phyloP scores from a whole-genome alignment of 2,888 invertebrate species.

The Drosophila cognata region DNA sequence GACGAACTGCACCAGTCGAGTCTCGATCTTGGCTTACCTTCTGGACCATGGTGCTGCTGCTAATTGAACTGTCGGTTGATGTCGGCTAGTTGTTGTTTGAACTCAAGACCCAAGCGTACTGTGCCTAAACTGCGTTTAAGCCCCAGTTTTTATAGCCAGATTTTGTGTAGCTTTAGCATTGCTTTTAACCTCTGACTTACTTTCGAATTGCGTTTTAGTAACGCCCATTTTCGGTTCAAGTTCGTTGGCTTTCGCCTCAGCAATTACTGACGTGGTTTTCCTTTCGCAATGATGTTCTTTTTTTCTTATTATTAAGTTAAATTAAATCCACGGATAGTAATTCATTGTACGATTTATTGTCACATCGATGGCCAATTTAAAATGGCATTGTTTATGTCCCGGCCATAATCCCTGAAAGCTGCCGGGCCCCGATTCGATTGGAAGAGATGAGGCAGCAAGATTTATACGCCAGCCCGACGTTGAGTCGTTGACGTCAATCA shows the following conservation, averaged over 20 bases:
- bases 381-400: slow-evolving; percentile 78
- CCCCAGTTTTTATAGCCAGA: slow-evolving; percentile 56
- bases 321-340: slow-evolving; percentile 70
- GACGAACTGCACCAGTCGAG: neutral
- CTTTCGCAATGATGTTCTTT: slow-evolving; percentile 5
- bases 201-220: slow-evolving; percentile 57
- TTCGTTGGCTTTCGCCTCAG: slow-evolving; percentile 56
- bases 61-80: slow-evolving; percentile 56
- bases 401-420: slow-evolving; percentile 59
- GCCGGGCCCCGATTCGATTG: slow-evolving; percentile 10
- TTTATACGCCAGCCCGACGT: slow-evolving; percentile 76
- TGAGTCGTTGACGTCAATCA: slow-evolving; percentile 82
- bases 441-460: slow-evolving; percentile 62
- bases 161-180: slow-evolving; percentile 6
- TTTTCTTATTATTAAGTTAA: slow-evolving; percentile 43
- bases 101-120: slow-evolving; percentile 66
- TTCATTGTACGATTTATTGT: slow-evolving; percentile 80
- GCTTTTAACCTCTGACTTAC: slow-evolving; percentile 27
- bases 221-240: slow-evolving; percentile 52
- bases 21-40: slow-evolving; percentile 57
- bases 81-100: slow-evolving; percentile 49
- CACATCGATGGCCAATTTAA: slow-evolving; percentile 81
- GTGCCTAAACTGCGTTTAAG: slow-evolving; percentile 40
- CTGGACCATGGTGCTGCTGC: slow-evolving; percentile 69
- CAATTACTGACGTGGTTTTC: slow-evolving; percentile 39